These are phyloP conservation scores for Apostichopus leukothele DNA, from an alignment of 53 echinoderm and acorn worm genomes.

Conservation along the genomic window DNA sequence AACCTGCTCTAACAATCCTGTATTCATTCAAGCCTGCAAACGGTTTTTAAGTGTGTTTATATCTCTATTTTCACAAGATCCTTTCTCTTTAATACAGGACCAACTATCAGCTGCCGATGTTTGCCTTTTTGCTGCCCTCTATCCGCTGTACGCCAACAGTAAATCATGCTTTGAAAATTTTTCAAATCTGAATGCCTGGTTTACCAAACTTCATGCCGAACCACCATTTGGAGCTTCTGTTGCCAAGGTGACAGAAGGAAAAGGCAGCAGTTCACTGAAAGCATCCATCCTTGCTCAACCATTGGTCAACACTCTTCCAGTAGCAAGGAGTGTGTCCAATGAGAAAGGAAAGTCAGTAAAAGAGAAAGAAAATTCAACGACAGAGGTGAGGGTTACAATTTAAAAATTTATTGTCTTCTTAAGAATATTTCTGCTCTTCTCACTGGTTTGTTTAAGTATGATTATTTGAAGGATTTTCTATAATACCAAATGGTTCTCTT, in stretches of 20 bases:
- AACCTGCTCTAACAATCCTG: too few species aligned
- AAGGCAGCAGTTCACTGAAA: constrained; percentile 74
- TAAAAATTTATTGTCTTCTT: neutral
- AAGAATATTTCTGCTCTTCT: too few species aligned
- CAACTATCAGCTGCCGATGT: constrained; percentile 73
- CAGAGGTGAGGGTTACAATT: neutral
- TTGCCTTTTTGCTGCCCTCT: constrained; percentile 78
- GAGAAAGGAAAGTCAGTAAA: neutral
- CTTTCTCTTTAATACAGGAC: constrained; percentile 29
- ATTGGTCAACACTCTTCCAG: constrained; percentile 38
- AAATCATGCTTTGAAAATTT: constrained; percentile 47
- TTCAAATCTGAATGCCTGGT: constrained; percentile 63
- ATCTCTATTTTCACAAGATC: neutral
- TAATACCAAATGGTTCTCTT: too few species aligned
- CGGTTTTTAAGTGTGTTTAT: neutral
- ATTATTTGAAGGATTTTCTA: too few species aligned
- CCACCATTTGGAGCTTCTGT: constrained; percentile 61
- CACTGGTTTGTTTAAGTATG: too few species aligned
- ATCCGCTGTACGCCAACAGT: constrained; percentile 63
- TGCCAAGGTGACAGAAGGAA: constrained; percentile 64
- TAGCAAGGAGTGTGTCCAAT: neutral
- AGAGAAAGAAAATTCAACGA: neutral
- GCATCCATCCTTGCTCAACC: constrained; percentile 79
- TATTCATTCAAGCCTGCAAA: too few species aligned
- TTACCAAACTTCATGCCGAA: constrained; percentile 57